These are phyloP conservation scores for Sialis fuliginosa DNA, from an alignment of 2,888 invertebrate genomes.

Conservation along the genomic window DNA sequence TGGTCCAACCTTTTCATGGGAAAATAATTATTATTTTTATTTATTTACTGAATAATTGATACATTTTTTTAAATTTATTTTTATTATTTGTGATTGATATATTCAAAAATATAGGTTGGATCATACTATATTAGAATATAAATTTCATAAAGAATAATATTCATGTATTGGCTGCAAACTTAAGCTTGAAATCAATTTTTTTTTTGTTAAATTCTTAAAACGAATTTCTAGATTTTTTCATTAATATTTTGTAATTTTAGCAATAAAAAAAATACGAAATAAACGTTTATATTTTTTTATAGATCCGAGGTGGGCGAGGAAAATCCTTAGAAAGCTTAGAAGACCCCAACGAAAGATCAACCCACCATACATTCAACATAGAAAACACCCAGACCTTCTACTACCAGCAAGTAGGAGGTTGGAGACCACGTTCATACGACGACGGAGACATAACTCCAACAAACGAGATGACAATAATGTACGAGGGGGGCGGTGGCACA, in stretches of 20 bases:
- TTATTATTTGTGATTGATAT: too few relatives aligned
- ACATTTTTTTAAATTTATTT: too few relatives aligned
- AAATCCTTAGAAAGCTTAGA: constrained; percentile 74
- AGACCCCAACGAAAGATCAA: constrained; percentile 49
- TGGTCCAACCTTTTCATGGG: too few relatives aligned
- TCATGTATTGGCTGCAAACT: too few relatives aligned
- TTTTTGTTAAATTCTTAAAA: background rate
- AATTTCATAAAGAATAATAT: too few relatives aligned
- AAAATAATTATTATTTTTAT: too few relatives aligned
- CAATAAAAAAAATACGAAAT: background rate
- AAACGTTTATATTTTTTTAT: constrained; percentile 16
- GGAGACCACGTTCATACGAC: constrained; percentile 62
- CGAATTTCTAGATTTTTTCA: background rate
- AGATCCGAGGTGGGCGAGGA: constrained; percentile 69
- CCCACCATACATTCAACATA: constrained; percentile 40
- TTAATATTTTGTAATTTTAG: too few relatives aligned
- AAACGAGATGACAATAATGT: constrained; percentile 42
- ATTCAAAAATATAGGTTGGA: too few relatives aligned
- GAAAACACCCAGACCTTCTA: constrained; percentile 41
- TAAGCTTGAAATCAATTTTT: background rate
- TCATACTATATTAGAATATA: too few relatives aligned
- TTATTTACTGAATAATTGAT: too few relatives aligned
- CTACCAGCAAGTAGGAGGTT: constrained; percentile 29
- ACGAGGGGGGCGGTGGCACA: constrained; percentile 69
- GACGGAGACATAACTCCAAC: constrained; percentile 84